A percentile compares a stretch with the other conserved stretches of the same genome.
phyloP scores from a whole-genome alignment of 2,797 vertebrate species.

The Leptodactylus fallax region DNA sequence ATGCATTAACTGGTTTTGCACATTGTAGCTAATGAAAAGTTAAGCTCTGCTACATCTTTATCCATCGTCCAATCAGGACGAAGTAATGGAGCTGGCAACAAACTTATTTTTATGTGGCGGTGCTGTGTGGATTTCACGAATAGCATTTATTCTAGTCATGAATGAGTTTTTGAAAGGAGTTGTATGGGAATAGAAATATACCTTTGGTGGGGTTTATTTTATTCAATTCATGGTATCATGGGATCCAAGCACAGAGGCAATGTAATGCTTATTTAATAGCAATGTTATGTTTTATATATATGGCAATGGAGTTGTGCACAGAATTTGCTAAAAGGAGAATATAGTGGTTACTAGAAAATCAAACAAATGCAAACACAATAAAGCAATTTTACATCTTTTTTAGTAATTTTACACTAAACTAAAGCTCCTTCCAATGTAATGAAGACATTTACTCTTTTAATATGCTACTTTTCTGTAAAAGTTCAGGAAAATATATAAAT shows the following conservation, averaged over 20 bases:
- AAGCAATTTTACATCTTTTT: background rate
- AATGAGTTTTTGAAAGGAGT: background rate
- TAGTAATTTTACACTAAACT: background rate
- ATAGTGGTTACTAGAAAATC: background rate
- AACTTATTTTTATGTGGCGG: background rate
- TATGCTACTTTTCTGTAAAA: conserved; percentile 1
- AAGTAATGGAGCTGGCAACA: background rate
- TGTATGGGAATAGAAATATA: background rate
- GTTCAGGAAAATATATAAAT: conserved; percentile 2
- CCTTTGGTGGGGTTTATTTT: background rate
- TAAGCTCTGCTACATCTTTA: background rate
- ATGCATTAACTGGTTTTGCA: background rate
- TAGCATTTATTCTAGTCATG: background rate
- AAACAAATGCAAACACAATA: background rate
- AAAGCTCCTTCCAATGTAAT: background rate
- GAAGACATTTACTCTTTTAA: background rate
- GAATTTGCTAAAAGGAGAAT: background rate
- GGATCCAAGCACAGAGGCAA: background rate
- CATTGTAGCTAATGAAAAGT: background rate
- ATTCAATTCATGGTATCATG: background rate
- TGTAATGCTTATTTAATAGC: background rate
- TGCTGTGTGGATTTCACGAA: background rate
- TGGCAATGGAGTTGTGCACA: background rate
- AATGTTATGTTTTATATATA: background rate
- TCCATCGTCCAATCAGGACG: too few relatives aligned